Conservation (phyloP, 2,113 vertebrate species). For the Rhinolophus sinicus region DNA sequence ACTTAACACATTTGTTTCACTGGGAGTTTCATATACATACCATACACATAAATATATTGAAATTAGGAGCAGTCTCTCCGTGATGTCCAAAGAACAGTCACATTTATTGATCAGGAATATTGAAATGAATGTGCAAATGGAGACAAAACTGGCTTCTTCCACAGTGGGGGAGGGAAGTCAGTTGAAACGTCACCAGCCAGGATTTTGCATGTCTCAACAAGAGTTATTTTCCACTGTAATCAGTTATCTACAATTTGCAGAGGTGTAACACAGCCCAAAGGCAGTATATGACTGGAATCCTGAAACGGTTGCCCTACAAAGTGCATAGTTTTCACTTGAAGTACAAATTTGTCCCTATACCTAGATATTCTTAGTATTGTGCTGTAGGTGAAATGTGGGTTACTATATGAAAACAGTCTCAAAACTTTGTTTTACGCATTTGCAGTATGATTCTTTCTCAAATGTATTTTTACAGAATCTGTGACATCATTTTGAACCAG, state of each 20-base stretch:
- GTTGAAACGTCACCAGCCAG: not conserved
- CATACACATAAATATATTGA: not conserved
- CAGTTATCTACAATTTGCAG: not conserved
- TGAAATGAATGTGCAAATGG: not conserved
- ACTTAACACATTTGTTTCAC: not conserved
- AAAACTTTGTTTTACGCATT: not conserved
- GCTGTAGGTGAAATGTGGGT: not conserved
- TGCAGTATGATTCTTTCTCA: slow-evolving; percentile 10
- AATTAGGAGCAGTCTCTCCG: not conserved
- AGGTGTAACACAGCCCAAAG: not conserved
- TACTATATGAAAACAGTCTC: not conserved
- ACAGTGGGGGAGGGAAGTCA: not conserved
- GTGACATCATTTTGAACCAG: not conserved
- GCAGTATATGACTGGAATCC: not conserved
- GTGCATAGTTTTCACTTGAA: not conserved
- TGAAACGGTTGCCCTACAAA: not conserved
- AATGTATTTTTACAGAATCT: not conserved
- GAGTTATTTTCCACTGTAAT: not conserved
- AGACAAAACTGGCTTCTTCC: not conserved
- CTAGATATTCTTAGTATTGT: not conserved
- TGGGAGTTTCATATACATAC: not conserved
- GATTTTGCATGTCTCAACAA: not conserved
- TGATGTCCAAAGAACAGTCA: not conserved
- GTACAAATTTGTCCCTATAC: not conserved
- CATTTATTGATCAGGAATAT: not conserved